Conservation (phyloP, 2,888 invertebrate species). For the Ptychoptera albimana region DNA sequence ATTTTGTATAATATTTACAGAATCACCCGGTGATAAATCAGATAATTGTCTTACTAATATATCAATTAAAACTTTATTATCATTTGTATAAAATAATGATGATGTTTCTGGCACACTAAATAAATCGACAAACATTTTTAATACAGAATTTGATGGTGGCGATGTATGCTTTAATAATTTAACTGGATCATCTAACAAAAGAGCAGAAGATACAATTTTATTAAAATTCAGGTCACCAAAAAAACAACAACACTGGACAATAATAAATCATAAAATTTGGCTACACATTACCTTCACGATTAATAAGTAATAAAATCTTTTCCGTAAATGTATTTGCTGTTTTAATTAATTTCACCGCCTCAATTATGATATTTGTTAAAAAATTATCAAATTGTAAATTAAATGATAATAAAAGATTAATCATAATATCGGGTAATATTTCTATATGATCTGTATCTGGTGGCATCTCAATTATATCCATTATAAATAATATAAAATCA, state of each 20-base stretch:
- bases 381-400: slow-evolving; percentile 68
- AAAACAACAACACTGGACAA: neutral
- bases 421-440: slow-evolving; percentile 67
- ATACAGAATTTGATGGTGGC: slow-evolving; percentile 65
- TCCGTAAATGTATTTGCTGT: slow-evolving; percentile 81
- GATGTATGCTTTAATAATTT: slow-evolving; percentile 70
- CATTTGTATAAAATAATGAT: slow-evolving; percentile 84
- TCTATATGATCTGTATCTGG: slow-evolving; percentile 70
- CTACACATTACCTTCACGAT: slow-evolving; percentile 63
- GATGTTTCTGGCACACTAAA: slow-evolving; percentile 68
- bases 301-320: slow-evolving; percentile 70
- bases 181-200: slow-evolving; percentile 67
- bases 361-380: slow-evolving; percentile 52
- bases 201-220: neutral
- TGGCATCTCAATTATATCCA: slow-evolving; percentile 67
- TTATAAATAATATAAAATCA: slow-evolving; percentile 63
- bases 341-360: slow-evolving; percentile 47
- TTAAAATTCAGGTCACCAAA: neutral
- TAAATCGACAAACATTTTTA: slow-evolving; percentile 77
- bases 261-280: slow-evolving; percentile 2
- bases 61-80: slow-evolving; percentile 84
- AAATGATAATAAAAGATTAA: slow-evolving; percentile 71
- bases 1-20: slow-evolving; percentile 33
- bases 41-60: slow-evolving; percentile 81
- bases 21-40: slow-evolving; percentile 76